These are phyloP conservation scores for Oryctes rhinoceros DNA, from an alignment of 1,140 invertebrate genomes.

Conservation along the genomic window DNA sequence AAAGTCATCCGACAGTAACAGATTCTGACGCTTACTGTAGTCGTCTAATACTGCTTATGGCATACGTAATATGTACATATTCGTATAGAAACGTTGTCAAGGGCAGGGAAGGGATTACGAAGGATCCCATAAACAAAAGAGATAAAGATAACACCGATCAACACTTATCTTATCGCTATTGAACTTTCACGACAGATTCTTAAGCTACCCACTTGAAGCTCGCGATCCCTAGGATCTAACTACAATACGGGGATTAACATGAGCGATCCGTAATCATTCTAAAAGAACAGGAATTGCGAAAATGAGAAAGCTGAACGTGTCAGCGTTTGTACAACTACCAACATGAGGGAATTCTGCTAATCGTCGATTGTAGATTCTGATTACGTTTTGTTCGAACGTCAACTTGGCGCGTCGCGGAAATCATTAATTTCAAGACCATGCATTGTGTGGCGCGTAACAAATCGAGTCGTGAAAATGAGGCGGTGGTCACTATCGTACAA, in stretches of 20 bases:
- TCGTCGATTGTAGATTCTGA: not conserved
- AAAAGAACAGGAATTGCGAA: not conserved
- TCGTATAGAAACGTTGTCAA: too few species aligned
- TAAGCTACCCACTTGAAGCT: not conserved
- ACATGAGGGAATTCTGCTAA: conserved; percentile 17
- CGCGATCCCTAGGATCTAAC: not conserved
- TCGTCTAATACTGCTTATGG: too few species aligned
- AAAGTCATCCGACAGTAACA: too few species aligned
- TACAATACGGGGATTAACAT: not conserved
- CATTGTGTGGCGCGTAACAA: not conserved
- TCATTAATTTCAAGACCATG: conserved; percentile 1
- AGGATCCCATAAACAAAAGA: too few species aligned
- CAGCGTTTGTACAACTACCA: not conserved
- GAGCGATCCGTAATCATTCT: not conserved
- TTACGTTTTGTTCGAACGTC: conserved; percentile 9
- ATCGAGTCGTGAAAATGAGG: not conserved
- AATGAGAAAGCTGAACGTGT: not conserved
- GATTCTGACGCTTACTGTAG: too few species aligned
- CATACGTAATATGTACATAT: too few species aligned
- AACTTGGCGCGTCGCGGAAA: not conserved
- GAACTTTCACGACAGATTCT: too few species aligned
- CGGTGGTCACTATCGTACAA: too few species aligned
- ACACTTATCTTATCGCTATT: too few species aligned
- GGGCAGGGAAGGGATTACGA: too few species aligned
- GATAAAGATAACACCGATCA: too few species aligned